These are phyloP conservation scores for Hyalella azteca DNA, from an alignment of 2,888 invertebrate genomes.

Conservation along the genomic window DNA sequence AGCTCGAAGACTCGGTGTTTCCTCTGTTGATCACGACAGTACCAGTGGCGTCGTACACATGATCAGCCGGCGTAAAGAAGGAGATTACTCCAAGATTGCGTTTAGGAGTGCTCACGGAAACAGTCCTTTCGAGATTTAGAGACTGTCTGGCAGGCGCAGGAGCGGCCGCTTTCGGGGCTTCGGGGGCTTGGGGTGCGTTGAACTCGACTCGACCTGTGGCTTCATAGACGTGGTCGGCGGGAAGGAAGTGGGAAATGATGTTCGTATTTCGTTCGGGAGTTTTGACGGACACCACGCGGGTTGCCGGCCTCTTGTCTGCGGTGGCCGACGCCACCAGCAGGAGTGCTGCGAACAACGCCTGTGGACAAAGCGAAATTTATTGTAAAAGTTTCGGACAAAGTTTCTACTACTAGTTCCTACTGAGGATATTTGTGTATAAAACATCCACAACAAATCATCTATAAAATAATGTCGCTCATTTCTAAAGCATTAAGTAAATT, in stretches of 20 bases:
- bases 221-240: constrained; percentile 51
- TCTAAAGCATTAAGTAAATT: too few relatives aligned
- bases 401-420: too few relatives aligned
- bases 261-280: constrained; percentile 45
- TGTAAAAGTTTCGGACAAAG: too few relatives aligned
- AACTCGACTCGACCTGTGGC: constrained; percentile 47
- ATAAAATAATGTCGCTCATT: too few relatives aligned
- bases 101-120: constrained; percentile 47
- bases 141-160: not conserved
- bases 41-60: constrained; percentile 48
- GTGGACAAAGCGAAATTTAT: not conserved
- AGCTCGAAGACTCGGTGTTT: not conserved
- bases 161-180: not conserved
- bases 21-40: constrained; percentile 45
- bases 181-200: constrained; percentile 27
- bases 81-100: constrained; percentile 42
- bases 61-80: constrained; percentile 50
- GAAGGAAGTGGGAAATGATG: constrained; percentile 52
- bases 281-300: constrained; percentile 47
- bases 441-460: too few relatives aligned
- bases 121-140: constrained; percentile 39
- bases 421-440: too few relatives aligned
- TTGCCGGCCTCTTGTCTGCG: constrained; percentile 2
- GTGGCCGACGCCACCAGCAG: constrained; percentile 20
- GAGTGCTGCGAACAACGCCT: not conserved